Evolutionary conservation across 2,113 vertebrate genomes (phyloP).

Genomic region (Pelodiscus sinensis): DNA sequence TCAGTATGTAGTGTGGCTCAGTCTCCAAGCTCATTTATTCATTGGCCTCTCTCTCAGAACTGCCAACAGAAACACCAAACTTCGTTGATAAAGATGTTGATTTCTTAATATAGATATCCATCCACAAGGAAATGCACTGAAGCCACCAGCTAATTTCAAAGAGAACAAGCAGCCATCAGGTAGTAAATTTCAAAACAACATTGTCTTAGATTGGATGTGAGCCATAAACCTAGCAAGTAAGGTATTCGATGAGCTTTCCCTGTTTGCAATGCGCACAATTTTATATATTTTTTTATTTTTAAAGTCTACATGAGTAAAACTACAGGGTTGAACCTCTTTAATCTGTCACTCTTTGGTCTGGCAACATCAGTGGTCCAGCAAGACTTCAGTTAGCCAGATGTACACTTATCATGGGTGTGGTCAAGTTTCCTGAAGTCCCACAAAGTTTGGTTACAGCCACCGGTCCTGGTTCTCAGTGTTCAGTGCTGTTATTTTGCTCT

Average conservation of each 20-base stretch:
- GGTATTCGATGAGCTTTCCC: background rate
- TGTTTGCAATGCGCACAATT: conserved; percentile 2
- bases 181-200: background rate
- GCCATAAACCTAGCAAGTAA: conserved; percentile 6
- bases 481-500: no score
- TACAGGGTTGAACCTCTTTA: background rate
- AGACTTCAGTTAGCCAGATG: no score
- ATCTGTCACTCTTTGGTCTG: no score
- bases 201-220: conserved; percentile 3
- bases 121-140: background rate
- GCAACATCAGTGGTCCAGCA: no score
- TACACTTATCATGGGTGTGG: no score
- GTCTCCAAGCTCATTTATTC: background rate
- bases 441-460: no score
- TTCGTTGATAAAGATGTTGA: background rate
- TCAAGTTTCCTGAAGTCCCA: no score
- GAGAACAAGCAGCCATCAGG: background rate
- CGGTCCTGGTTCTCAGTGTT: no score
- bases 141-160: background rate
- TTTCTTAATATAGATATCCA: background rate
- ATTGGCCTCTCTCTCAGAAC: background rate
- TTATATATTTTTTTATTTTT: no score
- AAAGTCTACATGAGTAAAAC: background rate
- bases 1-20: background rate
- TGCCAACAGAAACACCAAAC: background rate